phyloP scores from a whole-genome alignment of 2,113 vertebrate species.

The Paradisaea rubra region DNA sequence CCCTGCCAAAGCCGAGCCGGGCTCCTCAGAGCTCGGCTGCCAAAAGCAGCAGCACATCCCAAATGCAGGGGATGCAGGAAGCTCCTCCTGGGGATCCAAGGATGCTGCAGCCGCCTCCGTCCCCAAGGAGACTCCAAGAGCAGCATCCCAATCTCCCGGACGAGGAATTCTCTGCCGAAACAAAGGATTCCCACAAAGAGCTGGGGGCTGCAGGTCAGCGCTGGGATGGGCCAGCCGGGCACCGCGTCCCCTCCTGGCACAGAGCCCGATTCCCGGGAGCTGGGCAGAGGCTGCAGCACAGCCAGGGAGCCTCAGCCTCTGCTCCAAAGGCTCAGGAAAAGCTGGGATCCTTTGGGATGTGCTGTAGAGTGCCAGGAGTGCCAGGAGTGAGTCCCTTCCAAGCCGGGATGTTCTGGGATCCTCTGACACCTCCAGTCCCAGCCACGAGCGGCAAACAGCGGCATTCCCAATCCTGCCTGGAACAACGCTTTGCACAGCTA shows the following conservation, averaged over 20 bases:
- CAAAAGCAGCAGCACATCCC: neutral
- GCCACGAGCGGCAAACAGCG: rapidly evolving
- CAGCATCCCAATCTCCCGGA: neutral
- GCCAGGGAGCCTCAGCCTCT: neutral
- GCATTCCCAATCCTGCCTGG: neutral
- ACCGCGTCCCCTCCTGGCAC: rapidly evolving
- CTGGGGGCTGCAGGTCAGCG: neutral
- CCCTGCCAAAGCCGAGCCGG: neutral
- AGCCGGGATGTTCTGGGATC: neutral
- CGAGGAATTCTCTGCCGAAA: neutral
- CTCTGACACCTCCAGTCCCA: rapidly evolving
- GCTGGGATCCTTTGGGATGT: neutral
- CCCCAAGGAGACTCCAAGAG: rapidly evolving
- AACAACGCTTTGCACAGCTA: rapidly evolving
- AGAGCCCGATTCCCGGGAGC: rapidly evolving
- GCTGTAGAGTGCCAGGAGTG: rapidly evolving
- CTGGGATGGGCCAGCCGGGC: rapidly evolving
- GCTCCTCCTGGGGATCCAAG: neutral
- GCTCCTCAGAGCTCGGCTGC: neutral
- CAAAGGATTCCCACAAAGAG: neutral
- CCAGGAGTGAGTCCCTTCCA: neutral
- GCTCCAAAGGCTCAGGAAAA: neutral
- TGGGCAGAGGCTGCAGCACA: neutral
- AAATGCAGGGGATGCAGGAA: neutral
- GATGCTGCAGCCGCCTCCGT: neutral